A percentile compares a stretch with the other conserved stretches of the same genome.
Evolutionary conservation across 2,113 vertebrate genomes (phyloP).

Genomic region (Entomyzon cyanotis): DNA sequence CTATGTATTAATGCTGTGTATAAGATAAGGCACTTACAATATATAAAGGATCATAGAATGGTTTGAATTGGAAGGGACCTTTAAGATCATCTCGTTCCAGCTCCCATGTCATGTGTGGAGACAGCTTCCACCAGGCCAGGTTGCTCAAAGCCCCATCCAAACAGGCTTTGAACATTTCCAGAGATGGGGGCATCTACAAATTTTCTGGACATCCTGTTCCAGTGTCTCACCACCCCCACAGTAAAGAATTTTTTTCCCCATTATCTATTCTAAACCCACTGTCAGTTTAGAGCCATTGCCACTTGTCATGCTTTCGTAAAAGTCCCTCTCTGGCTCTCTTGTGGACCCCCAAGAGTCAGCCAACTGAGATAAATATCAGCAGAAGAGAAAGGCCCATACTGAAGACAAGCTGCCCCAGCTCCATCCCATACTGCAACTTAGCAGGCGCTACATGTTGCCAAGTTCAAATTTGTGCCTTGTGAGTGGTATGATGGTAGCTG

Average conservation of each 20-base stretch:
- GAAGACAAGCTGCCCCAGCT: background rate
- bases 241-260: background rate
- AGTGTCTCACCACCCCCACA: background rate
- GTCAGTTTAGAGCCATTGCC: background rate
- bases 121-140: background rate
- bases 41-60: background rate
- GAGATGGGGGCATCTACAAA: background rate
- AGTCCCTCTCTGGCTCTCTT: background rate
- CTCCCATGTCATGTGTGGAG: background rate
- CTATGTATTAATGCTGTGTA: background rate
- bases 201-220: background rate
- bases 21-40: background rate
- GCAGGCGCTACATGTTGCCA: background rate
- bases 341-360: background rate
- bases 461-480: background rate
- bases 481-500: background rate
- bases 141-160: background rate
- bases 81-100: background rate
- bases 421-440: background rate
- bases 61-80: background rate
- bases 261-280: background rate
- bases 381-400: background rate
- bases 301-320: background rate
- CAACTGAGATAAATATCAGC: background rate
- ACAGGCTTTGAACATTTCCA: background rate